Evolutionary conservation across 2,797 vertebrate species (phyloP).

Genomic region (Eremophila alpestris): DNA sequence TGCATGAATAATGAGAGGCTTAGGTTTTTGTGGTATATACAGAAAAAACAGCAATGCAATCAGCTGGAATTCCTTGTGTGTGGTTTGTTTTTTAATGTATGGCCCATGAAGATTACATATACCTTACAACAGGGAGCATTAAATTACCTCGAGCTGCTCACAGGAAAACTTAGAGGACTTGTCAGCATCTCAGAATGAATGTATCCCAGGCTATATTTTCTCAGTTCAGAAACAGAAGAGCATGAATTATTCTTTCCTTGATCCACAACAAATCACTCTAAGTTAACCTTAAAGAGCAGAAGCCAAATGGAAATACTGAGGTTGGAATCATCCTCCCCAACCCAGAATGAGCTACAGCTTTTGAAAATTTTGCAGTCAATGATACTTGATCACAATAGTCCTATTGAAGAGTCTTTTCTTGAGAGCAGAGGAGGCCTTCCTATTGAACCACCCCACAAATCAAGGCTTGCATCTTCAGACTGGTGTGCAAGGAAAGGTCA

Average conservation of each 20-base stretch:
- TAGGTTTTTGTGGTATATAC: not conserved
- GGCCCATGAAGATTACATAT: not conserved
- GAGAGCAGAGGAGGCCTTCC: not conserved
- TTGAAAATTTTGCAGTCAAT: not conserved
- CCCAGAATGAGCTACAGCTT: not conserved
- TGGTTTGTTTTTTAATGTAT: not conserved
- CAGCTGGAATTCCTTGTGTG: not conserved
- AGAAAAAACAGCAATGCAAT: not conserved
- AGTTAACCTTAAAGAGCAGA: constrained; percentile 15
- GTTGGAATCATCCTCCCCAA: not conserved
- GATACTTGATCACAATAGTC: not conserved
- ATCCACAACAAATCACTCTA: not conserved
- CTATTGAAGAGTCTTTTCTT: not conserved
- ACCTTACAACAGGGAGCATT: not conserved
- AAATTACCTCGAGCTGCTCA: constrained; percentile 14
- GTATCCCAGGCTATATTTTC: not conserved
- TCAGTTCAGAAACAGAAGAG: not conserved
- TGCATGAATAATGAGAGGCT: not conserved
- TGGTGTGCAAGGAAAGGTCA: not conserved
- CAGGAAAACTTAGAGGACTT: constrained; percentile 5
- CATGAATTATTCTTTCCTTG: not conserved
- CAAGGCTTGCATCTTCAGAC: not conserved
- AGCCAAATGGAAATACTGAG: not conserved
- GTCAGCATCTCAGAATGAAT: constrained; percentile 12
- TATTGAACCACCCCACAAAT: not conserved